Evolutionary conservation across 2,113 vertebrate species (phyloP).

Genomic region (Lanius collurio): DNA sequence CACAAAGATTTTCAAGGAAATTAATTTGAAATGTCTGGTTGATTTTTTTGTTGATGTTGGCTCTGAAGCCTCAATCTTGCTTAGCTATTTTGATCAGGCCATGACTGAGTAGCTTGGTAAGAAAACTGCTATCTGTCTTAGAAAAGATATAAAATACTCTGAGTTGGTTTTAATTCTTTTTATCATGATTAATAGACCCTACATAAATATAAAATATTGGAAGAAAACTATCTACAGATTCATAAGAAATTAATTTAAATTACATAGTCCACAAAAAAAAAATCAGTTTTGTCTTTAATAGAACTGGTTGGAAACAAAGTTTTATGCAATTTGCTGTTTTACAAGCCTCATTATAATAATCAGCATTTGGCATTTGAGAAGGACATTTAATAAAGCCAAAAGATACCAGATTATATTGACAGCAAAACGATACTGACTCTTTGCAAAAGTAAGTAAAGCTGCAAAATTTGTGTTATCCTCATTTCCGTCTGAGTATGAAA

Average conservation of each 20-base stretch:
- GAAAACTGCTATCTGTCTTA: neutral
- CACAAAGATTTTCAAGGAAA: constrained; percentile 8
- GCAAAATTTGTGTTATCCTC: neutral
- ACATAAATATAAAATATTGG: neutral
- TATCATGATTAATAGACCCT: neutral
- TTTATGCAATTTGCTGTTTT: neutral
- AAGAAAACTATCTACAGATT: neutral
- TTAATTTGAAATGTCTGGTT: neutral
- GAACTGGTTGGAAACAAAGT: neutral
- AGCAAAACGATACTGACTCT: neutral
- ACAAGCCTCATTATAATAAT: neutral
- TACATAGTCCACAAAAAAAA: neutral
- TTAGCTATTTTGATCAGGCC: neutral
- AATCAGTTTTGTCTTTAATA: neutral
- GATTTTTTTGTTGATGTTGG: neutral
- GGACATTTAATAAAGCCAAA: neutral
- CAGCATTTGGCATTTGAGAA: neutral
- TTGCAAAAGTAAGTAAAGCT: neutral
- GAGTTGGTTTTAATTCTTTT: neutral
- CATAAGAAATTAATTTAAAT: neutral
- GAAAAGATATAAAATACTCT: neutral
- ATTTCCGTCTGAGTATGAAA: neutral
- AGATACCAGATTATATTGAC: neutral
- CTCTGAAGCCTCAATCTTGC: neutral
- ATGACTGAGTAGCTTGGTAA: neutral